phyloP scores from a whole-genome alignment of 2,888 invertebrate species.

The Lapara coniferarum region DNA sequence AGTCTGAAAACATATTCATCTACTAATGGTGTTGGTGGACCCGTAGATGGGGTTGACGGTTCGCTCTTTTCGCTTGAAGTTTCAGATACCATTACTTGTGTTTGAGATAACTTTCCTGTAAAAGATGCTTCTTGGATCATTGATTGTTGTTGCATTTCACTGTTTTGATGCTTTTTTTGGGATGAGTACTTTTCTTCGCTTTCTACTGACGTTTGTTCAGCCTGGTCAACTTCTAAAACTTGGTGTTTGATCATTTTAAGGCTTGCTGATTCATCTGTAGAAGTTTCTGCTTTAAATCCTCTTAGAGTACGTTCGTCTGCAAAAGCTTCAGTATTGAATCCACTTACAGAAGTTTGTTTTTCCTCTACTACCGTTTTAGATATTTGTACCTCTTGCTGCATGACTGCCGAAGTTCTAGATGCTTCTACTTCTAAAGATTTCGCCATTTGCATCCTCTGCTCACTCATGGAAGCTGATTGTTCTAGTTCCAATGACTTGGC shows the following conservation, averaged over 20 bases:
- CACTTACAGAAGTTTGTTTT: too few relatives aligned
- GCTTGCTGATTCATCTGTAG: slow-evolving; percentile 36
- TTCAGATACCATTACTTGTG: background rate
- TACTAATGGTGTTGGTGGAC: slow-evolving; percentile 69
- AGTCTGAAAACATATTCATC: slow-evolving; percentile 76
- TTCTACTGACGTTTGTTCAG: slow-evolving; percentile 10
- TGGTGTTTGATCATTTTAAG: slow-evolving; percentile 34
- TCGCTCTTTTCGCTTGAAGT: slow-evolving; percentile 8
- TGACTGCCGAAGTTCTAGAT: background rate
- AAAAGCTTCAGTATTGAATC: too few relatives aligned
- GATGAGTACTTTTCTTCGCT: slow-evolving; percentile 41
- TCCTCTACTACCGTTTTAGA: too few relatives aligned
- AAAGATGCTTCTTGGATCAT: slow-evolving; percentile 36
- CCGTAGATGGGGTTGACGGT: slow-evolving; percentile 51
- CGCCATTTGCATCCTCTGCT: slow-evolving; percentile 30
- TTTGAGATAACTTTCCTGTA: slow-evolving; percentile 30
- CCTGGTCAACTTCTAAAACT: background rate
- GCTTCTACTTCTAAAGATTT: slow-evolving; percentile 4
- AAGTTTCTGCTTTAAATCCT: slow-evolving; percentile 26
- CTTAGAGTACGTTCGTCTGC: background rate
- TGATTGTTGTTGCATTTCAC: background rate
- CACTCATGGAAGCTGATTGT: slow-evolving; percentile 30
- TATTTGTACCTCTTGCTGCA: too few relatives aligned
- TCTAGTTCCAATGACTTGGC: background rate
- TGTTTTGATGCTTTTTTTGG: background rate